Evolutionary conservation across 2,888 invertebrate genomes (phyloP).

Genomic region (Didymodactylos carnosus): DNA sequence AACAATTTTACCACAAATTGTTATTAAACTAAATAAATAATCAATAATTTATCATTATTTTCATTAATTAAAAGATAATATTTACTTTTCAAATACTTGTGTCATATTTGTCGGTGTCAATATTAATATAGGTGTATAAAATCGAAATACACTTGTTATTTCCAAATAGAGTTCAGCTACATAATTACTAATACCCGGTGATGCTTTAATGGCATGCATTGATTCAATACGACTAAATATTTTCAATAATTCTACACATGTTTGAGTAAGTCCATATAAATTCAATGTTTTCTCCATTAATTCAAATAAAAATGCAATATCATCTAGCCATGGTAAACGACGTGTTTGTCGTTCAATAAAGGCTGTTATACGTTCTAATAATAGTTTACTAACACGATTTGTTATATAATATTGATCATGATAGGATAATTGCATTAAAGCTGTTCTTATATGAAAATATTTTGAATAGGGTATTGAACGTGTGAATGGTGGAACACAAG

Average conservation of each 20-base stretch:
- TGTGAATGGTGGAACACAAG: background rate
- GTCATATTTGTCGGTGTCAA: background rate
- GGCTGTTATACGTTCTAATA: background rate
- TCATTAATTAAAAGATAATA: background rate
- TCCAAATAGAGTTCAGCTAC: background rate
- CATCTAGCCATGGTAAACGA: background rate
- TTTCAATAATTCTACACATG: background rate
- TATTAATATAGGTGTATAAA: background rate
- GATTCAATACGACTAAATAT: background rate
- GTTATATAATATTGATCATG: background rate
- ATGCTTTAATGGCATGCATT: background rate
- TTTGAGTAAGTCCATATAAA: background rate
- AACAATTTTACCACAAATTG: background rate
- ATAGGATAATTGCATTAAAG: background rate
- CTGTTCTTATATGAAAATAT: background rate
- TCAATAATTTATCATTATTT: background rate
- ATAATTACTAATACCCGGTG: background rate
- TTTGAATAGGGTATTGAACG: background rate
- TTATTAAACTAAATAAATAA: background rate
- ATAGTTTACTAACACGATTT: background rate
- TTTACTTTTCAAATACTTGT: background rate
- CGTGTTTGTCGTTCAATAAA: background rate
- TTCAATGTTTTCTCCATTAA: background rate
- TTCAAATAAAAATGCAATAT: background rate
- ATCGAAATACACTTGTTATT: background rate